phyloP scores from a whole-genome alignment of 2,797 vertebrate genomes.

The Hydrocynus forskahlii region DNA sequence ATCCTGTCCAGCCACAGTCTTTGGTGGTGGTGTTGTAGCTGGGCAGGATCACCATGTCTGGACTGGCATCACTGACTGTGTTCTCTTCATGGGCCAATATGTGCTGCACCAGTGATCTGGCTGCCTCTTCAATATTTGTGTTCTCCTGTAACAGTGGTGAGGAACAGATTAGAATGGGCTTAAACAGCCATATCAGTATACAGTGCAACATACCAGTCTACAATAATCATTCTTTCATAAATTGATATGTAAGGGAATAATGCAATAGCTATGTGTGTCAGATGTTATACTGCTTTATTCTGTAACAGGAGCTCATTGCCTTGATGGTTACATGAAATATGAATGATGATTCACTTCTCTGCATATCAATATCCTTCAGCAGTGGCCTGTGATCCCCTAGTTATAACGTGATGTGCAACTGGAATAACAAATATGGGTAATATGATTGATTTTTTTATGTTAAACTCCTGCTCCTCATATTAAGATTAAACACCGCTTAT shows the following conservation, averaged over 20 bases:
- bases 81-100: conserved; percentile 79
- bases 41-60: conserved; percentile 69
- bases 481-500: not conserved
- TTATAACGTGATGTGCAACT: not conserved
- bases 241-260: not conserved
- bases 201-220: not conserved
- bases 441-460: not conserved
- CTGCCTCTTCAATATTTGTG: conserved; percentile 79
- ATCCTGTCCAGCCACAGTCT: conserved; percentile 58
- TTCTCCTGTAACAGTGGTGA: conserved; percentile 71
- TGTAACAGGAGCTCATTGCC: not conserved
- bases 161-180: not conserved
- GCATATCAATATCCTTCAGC: not conserved
- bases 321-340: not conserved
- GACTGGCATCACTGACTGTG: conserved; percentile 61
- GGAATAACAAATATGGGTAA: not conserved
- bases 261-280: not conserved
- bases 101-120: conserved; percentile 75
- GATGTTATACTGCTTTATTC: not conserved
- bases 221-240: not conserved
- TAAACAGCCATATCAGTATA: not conserved
- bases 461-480: not conserved
- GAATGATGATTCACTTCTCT: not conserved
- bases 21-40: conserved; percentile 65
- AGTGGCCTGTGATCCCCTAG: not conserved